Percentiles rank a stretch among this genome's conserved stretches.
Evolutionary conservation across 1,140 invertebrate species (phyloP).

Genomic region (Paraescarpia echinospica): DNA sequence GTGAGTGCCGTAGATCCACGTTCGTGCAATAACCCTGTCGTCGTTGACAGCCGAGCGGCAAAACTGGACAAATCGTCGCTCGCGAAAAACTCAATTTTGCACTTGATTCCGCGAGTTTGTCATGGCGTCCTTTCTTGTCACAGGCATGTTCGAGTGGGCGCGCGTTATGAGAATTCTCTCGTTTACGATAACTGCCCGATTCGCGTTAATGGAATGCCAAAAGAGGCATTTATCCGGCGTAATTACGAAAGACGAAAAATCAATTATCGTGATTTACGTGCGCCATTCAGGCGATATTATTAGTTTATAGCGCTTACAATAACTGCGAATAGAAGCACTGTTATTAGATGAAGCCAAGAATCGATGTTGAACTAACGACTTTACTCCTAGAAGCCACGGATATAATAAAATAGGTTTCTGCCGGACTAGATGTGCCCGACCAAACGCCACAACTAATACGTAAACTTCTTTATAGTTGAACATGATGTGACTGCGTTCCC

Average conservation of each 20-base stretch:
- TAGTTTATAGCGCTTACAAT: conserved; percentile 6
- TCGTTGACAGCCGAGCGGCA: background rate
- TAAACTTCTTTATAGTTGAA: too few species aligned
- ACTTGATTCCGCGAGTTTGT: background rate
- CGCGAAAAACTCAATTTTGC: background rate
- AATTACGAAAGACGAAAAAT: conserved; percentile 6
- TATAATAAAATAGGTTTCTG: background rate
- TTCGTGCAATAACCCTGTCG: background rate
- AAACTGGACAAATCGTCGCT: background rate
- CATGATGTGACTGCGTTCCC: too few species aligned
- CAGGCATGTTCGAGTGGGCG: background rate
- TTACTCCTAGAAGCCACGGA: background rate
- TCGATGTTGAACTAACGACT: background rate
- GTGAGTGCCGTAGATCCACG: background rate
- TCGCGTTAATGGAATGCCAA: background rate
- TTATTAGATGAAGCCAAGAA: conserved; percentile 1
- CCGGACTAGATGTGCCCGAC: background rate
- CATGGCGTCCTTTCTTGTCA: background rate
- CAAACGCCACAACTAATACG: background rate
- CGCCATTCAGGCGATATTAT: background rate
- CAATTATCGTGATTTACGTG: background rate
- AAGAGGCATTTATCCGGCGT: background rate
- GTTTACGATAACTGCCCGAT: background rate
- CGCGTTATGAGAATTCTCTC: background rate
- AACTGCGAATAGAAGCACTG: background rate